These are phyloP conservation scores for Tenodera sinensis DNA, from an alignment of 2,888 invertebrate species.

Conservation along the genomic window DNA sequence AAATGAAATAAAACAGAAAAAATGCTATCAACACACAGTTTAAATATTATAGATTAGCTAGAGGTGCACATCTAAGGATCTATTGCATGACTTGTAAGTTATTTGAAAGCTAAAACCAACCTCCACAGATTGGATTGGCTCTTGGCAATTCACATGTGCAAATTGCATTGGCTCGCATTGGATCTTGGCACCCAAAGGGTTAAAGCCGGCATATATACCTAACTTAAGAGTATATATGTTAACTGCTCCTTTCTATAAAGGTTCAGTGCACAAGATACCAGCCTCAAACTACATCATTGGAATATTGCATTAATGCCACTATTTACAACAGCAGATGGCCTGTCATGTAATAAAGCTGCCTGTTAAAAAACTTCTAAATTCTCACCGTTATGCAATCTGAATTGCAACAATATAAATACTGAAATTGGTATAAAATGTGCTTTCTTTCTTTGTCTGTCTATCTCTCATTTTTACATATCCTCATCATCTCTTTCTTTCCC, in stretches of 20 bases:
- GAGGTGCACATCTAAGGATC: too few relatives aligned
- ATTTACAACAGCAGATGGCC: not conserved
- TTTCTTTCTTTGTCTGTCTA: not conserved
- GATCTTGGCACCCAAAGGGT: not conserved
- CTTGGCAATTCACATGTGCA: too few relatives aligned
- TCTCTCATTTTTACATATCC: not conserved
- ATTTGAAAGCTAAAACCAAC: too few relatives aligned
- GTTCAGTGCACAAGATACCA: not conserved
- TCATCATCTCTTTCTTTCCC: slow-evolving; percentile 2
- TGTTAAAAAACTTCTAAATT: not conserved
- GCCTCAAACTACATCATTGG: not conserved
- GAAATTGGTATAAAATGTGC: slow-evolving; percentile 4
- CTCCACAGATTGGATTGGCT: too few relatives aligned
- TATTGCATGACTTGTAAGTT: too few relatives aligned
- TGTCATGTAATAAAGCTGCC: not conserved
- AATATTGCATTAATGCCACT: not conserved
- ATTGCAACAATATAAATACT: not conserved
- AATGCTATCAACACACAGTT: too few relatives aligned
- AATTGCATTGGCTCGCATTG: too few relatives aligned
- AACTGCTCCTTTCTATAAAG: not conserved
- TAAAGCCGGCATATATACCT: not conserved
- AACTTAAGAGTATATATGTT: too few relatives aligned
- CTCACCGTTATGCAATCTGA: not conserved
- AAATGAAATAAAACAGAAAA: too few relatives aligned
- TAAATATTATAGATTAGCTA: too few relatives aligned